Evolutionary conservation across 2,888 invertebrate genomes (phyloP).

Genomic region (Hermaeophaga mercurialis): DNA sequence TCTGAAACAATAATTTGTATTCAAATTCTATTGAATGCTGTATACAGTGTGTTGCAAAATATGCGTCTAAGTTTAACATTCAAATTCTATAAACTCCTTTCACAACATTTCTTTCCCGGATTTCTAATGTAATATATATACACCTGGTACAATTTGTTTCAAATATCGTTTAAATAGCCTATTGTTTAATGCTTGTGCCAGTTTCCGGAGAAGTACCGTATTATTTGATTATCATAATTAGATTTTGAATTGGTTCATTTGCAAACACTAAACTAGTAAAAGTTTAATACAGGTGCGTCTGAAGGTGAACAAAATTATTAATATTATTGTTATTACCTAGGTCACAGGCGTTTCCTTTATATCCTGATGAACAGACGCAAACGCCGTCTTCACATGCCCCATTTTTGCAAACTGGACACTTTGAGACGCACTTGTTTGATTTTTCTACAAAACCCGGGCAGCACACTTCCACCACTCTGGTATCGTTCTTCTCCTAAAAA

Average conservation of each 20-base stretch:
- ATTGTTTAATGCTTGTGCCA: neutral
- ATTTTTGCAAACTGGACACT: conserved; percentile 59
- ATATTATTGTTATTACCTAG: conserved; percentile 14
- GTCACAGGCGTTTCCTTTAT: conserved; percentile 65
- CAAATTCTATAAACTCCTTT: too few relatives aligned
- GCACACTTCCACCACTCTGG: conserved; percentile 71
- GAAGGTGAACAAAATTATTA: conserved; percentile 12
- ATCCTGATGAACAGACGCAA: conserved; percentile 69
- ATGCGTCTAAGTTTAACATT: too few relatives aligned
- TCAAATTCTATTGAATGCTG: too few relatives aligned
- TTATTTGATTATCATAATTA: neutral
- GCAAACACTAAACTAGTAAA: conserved; percentile 12
- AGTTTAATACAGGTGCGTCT: conserved; percentile 20
- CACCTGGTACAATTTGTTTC: neutral
- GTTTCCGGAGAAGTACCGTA: neutral
- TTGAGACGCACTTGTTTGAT: conserved; percentile 52
- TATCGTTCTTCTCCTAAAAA: conserved; percentile 69
- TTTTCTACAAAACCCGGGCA: conserved; percentile 75
- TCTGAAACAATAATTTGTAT: too few relatives aligned
- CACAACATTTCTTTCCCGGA: too few relatives aligned
- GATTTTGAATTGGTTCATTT: conserved; percentile 6
- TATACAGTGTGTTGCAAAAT: too few relatives aligned
- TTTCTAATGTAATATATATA: neutral
- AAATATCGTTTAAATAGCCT: neutral
- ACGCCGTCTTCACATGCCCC: conserved; percentile 65